Percentiles rank a stretch among this genome's conserved stretches.
Evolutionary conservation across 1,140 invertebrate genomes (phyloP).

Genomic region (Hetaerina americana): DNA sequence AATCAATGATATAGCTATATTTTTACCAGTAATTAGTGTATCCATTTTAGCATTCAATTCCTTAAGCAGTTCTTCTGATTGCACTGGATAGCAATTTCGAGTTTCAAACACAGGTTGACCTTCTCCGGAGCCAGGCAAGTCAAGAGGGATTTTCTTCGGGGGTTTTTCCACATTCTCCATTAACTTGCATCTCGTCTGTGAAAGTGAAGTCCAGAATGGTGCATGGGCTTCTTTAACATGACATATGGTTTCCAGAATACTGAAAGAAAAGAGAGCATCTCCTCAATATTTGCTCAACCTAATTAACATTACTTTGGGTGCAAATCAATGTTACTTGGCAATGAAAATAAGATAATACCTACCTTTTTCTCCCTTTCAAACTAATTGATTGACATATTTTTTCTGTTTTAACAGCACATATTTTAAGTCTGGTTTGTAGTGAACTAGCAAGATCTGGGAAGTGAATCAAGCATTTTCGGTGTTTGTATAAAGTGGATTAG

Average conservation of each 20-base stretch:
- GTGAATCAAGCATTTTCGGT: no score
- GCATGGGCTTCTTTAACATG: background rate
- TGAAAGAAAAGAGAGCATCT: no score
- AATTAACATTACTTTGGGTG: no score
- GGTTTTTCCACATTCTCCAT: background rate
- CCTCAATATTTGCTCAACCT: no score
- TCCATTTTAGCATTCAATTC: conserved; percentile 39
- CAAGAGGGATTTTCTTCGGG: background rate
- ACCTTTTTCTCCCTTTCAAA: no score
- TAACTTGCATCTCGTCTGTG: background rate
- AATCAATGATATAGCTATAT: background rate
- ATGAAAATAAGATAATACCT: no score
- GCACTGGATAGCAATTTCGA: conserved; percentile 53
- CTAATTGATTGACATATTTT: no score
- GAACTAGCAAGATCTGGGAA: no score
- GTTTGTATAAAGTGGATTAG: no score
- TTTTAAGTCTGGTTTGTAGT: no score
- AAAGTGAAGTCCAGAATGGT: background rate
- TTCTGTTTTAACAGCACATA: no score
- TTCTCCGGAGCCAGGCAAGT: background rate
- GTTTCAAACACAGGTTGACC: conserved; percentile 41
- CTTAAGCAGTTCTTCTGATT: conserved; percentile 28
- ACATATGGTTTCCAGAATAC: background rate
- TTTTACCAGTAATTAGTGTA: conserved; percentile 37
- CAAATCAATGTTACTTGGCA: no score